Base-by-base conservation (phyloP, 2,113 vertebrate species). In the Oriolus oriolus region DNA sequence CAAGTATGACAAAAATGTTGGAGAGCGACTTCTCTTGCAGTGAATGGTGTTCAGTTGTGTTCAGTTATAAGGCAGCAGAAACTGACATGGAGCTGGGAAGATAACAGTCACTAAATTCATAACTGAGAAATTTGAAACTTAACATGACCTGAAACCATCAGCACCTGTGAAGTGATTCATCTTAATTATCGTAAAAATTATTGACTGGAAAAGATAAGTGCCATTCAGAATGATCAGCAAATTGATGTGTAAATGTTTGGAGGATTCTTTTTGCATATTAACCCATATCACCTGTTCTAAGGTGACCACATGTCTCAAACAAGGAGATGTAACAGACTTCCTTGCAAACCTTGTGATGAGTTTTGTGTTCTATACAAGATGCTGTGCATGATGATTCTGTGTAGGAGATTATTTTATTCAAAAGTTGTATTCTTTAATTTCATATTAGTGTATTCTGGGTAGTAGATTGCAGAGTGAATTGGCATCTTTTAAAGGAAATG, bases 1-100 rank as follows among this genome's bases (percentile, higher is more conserved):
- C 57, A 85, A 73, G 22, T 76, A 79, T 90, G 90, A 73, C 49
- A 89, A 50, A 94, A 93, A 85, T 88, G 90, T 87, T 83, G 78
- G 75, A 93, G 84, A 57, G 66, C 57, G 41, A 15, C 82, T 87
- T 41, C 27, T n/a, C 21, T 64, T 63, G 30, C 16, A 21, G 37
- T 53, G 60, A 59, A 12, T 22, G 4, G 5, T 9, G 7, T 47
- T 89, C 16, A 10, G 15, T 47, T 65, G 22, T 21, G 10, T 35
- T 89, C 33, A 23, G 9, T 73, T 87, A 9, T 9, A 56, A 76
- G 45, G 30, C 71, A 59, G 47, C 27, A 69, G 50, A 73, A 63
- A 41, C 49, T 77, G 71, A 41, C 41, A 7, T 33, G 52, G 64
- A 31, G 13, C 9, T 74, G 54, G 47, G 59, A 37, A 82, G 69